Base-by-base conservation (phyloP, 2,797 vertebrate species). In the Sebastes glaucus region DNA sequence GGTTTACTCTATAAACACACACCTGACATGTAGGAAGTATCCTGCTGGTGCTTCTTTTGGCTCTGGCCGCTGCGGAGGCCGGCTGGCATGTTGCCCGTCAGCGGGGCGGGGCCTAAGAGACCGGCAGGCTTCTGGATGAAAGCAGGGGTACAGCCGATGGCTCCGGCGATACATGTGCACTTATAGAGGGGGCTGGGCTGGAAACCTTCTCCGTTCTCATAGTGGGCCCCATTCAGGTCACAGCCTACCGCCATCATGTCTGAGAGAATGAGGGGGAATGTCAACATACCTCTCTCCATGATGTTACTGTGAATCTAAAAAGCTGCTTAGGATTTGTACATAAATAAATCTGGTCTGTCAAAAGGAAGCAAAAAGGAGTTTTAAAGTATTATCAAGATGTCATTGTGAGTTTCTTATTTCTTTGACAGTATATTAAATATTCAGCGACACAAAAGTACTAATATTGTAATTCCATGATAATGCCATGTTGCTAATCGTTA, bases 221-320 rank as follows among this genome's bases (percentile, higher is more conserved):
- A 99, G 87, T 97, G 95, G 35, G 91, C 84, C 23, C 97, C 96
- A 66, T 96, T 98, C 85, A 98, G 92, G 86, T 98, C 97, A 76
- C 98, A 99, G 81, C 98, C 98, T 81, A 99, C 97, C 13, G 96
- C 98, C 93, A 97, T 88, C 90, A 98, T 92, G 90, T 98, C 98
- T 99, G 93, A 76, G 32, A 73, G 53, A 55, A 71, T 0, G 22
- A 83, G 49, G 57, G 61, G 57, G 56, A 71, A 74, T 6, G 3
- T 75, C 55, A 81, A 20, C 4, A 1, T 23, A 33, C 5, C 27
- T 63, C 60, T 70, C 35, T 3, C 6, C 11, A 28, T 32, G n/a
- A 71, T 22, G 25, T 42, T 30, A 25, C 20, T 62, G 14, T 28
- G 25, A 71, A 25, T 32, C 13, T n/a, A 11, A 33, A 27, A 66